These are phyloP conservation scores for Thera britannica DNA, from an alignment of 2,888 invertebrate species.

Conservation along the genomic window DNA sequence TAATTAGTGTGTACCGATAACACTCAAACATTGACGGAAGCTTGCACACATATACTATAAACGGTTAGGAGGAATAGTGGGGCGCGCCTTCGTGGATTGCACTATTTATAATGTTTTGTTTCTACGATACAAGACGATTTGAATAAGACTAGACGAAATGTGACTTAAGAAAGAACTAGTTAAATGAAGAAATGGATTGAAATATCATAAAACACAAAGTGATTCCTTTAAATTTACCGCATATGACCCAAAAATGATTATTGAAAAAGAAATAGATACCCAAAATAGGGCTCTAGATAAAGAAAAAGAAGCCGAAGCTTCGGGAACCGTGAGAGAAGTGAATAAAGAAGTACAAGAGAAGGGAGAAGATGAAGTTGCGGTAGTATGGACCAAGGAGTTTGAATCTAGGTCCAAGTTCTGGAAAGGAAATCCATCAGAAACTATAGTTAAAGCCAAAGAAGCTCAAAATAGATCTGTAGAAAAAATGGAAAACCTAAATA, in stretches of 20 bases:
- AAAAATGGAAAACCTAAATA: background rate
- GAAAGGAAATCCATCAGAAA: constrained; percentile 14
- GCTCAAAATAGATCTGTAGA: background rate
- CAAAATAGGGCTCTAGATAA: constrained; percentile 12
- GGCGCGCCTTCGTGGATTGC: too few relatives aligned
- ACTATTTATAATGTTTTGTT: background rate
- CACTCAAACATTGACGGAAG: too few relatives aligned
- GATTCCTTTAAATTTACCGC: background rate
- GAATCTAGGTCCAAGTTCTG: constrained; percentile 21
- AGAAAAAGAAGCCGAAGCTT: constrained; percentile 13
- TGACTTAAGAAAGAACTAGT: background rate
- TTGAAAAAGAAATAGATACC: constrained; percentile 17
- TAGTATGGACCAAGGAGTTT: constrained; percentile 19
- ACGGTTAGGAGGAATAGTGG: too few relatives aligned
- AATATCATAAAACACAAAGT: too few relatives aligned
- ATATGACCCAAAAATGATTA: constrained; percentile 13
- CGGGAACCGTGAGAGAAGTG: constrained; percentile 8
- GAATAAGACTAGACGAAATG: background rate
- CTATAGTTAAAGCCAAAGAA: background rate
- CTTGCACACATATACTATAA: too few relatives aligned
- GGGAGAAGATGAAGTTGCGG: constrained; percentile 5
- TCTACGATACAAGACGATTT: too few relatives aligned
- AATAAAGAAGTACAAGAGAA: background rate
- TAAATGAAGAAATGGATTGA: too few relatives aligned
- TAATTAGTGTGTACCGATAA: too few relatives aligned